Base-by-base conservation (phyloP, 2,113 vertebrate species). In the Zosterops borbonicus region DNA sequence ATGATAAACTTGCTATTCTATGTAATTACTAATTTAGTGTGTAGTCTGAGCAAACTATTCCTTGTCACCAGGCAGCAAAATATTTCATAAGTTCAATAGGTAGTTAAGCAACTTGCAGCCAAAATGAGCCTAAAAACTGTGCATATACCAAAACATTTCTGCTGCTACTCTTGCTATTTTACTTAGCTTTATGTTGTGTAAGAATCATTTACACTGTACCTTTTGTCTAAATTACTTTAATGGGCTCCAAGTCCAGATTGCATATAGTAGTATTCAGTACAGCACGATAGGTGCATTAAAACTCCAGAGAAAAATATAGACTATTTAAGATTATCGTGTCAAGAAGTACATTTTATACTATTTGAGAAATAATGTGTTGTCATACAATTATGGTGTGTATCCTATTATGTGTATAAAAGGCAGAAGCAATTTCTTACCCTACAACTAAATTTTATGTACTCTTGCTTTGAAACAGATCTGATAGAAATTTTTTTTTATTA, bases 181-280 rank as follows among this genome's bases (percentile, higher is more conserved):
- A 47, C 23, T 82, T 29, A 85, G 42, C 12, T 92, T 20, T 79
- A 14, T 78, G 29, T 59, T 78, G 47, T 50, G 31, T 63, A 67
- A 80, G 41, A 69, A 64, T 91, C 18, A 84, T 82, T 96, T 95
- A 67, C 29, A 53, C 18, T 81, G 14, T 49, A 68, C 35, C 33
- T 89, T 87, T 91, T 68, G 52, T 82, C 69, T 95, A 82, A 95
- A 91, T 90, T 82, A 49, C 31, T 87, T 79, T 73, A 92, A 92
- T 60, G 11, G 39, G 9, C 37, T 28, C 6, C 37, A 79, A 85
- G 31, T 82, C 58, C 27, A 49, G 37, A 73, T 44, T 56, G 31
- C 37, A 31, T 55, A 15, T 23, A 87, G 56, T 28, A 52, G 21
- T 28, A 46, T 60, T 78, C 47, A 81, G 47, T 83, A 42, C 37